Evolutionary conservation across 2,113 vertebrate genomes (phyloP).

Genomic region (Micromys minutus): DNA sequence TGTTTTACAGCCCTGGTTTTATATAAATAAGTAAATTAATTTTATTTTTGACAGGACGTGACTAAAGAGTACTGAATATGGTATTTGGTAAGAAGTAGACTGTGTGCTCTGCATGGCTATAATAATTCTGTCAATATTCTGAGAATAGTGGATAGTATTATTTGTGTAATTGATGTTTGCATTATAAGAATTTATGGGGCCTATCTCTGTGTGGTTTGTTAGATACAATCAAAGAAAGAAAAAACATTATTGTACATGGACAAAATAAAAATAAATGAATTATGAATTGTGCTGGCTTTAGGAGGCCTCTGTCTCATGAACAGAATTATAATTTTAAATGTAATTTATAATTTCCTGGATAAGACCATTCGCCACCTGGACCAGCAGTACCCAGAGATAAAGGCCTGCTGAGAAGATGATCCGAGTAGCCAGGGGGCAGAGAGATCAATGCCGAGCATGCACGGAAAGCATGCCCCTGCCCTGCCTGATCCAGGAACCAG

Average conservation of each 20-base stretch:
- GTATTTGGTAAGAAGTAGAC: background rate
- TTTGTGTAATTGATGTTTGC: background rate
- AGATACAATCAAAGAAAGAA: background rate
- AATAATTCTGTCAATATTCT: conserved; percentile 7
- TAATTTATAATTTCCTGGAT: no score
- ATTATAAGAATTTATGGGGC: conserved; percentile 4
- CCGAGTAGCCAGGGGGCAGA: no score
- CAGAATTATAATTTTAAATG: background rate
- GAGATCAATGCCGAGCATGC: no score
- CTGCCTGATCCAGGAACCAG: no score
- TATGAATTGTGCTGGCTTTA: background rate
- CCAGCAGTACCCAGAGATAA: no score
- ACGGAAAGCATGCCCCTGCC: no score
- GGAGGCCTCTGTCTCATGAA: background rate
- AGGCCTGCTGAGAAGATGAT: no score
- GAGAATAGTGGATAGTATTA: background rate
- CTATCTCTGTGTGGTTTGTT: background rate
- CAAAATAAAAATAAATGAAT: background rate
- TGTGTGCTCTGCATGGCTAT: background rate
- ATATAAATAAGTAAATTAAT: background rate
- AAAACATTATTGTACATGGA: background rate
- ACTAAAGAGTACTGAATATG: background rate
- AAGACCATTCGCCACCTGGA: no score
- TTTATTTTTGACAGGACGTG: background rate
- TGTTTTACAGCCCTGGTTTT: background rate